These are phyloP conservation scores for Phaethon lepturus DNA, from an alignment of 2,113 vertebrate genomes.

Conservation along the genomic window DNA sequence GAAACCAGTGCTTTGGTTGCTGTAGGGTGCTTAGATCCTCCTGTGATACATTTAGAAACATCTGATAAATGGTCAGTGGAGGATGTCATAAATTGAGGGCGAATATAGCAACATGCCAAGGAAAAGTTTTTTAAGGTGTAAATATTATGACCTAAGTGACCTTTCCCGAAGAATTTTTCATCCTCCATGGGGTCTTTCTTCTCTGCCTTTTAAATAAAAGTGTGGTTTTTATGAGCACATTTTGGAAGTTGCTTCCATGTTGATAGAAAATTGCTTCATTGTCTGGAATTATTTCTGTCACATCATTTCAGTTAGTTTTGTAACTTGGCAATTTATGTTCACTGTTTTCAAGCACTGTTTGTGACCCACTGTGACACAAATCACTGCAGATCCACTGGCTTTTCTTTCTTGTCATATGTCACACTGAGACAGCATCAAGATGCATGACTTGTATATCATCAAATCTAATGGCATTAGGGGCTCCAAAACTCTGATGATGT, in stretches of 20 bases:
- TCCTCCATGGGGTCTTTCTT: neutral
- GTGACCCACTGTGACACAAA: constrained; percentile 6
- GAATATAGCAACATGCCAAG: neutral
- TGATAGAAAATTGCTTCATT: neutral
- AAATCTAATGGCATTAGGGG: neutral
- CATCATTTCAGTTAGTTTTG: constrained; percentile 16
- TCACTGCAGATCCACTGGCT: neutral
- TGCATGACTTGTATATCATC: neutral
- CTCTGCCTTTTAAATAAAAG: neutral
- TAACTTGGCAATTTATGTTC: neutral
- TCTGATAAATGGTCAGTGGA: neutral
- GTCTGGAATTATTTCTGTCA: neutral
- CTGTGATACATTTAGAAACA: neutral
- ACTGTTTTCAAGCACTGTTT: constrained; percentile 1
- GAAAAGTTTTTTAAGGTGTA: neutral
- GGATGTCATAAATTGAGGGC: neutral
- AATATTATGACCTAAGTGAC: neutral
- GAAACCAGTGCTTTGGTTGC: neutral
- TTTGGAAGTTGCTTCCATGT: neutral
- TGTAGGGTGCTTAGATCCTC: neutral
- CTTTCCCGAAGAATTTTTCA: neutral
- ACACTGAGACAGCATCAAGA: neutral
- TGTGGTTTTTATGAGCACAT: neutral
- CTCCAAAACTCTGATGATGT: neutral
- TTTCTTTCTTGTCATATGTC: neutral